These are phyloP conservation scores for Apotomis capreana DNA, from an alignment of 2,888 invertebrate genomes.

Conservation along the genomic window DNA sequence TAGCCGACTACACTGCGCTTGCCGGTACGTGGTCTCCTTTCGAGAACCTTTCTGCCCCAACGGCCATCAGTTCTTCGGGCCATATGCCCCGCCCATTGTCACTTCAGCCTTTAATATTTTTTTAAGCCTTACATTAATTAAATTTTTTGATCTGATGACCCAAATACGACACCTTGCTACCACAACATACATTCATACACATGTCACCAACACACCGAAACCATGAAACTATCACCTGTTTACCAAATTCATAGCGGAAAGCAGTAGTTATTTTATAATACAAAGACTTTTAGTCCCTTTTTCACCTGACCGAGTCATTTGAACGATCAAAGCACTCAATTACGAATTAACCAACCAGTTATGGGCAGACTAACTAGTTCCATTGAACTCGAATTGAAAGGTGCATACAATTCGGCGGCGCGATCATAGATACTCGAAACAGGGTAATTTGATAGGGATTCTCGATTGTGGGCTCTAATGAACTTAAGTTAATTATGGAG, in stretches of 20 bases:
- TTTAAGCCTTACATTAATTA: no score
- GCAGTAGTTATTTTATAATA: not conserved
- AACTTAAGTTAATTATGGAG: not conserved
- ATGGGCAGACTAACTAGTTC: slow-evolving; percentile 40
- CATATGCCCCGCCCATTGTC: no score
- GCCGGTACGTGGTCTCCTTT: no score
- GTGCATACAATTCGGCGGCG: slow-evolving; percentile 34
- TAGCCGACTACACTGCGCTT: no score
- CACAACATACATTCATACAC: no score
- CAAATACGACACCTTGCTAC: no score
- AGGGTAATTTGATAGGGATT: slow-evolving; percentile 4
- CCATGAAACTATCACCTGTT: slow-evolving; percentile 1
- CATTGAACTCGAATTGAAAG: slow-evolving; percentile 45
- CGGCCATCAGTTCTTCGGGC: no score
- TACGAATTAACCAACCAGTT: slow-evolving; percentile 33
- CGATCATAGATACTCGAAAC: slow-evolving; percentile 1
- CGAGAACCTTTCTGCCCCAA: no score
- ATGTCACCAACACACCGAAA: not conserved
- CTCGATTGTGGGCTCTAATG: not conserved
- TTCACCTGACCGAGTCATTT: slow-evolving; percentile 21
- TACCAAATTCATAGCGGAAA: not conserved
- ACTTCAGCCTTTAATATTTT: no score
- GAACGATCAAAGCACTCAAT: slow-evolving; percentile 18
- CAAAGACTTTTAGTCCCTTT: not conserved
- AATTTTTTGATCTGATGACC: no score